Percentiles rank a stretch among this genome's conserved stretches.
Evolutionary conservation across 1,140 invertebrate species (phyloP).

Genomic region (Drosophila ambigua): DNA sequence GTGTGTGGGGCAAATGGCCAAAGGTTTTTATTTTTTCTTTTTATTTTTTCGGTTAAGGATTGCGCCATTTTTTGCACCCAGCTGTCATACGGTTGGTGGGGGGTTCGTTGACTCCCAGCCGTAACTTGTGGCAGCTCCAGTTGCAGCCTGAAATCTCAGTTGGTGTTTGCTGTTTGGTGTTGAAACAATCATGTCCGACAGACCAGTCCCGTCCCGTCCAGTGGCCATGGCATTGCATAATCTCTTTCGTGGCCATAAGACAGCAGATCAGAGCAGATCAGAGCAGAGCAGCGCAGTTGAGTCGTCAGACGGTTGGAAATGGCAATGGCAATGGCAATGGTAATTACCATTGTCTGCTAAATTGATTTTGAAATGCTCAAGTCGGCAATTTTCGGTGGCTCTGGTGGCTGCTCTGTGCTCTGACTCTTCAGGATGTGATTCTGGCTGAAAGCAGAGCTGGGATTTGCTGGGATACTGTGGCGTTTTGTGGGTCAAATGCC

Average conservation of each 20-base stretch:
- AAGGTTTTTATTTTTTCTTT: constrained; percentile 32
- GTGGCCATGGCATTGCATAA: constrained; percentile 72
- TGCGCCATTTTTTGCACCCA: constrained; percentile 66
- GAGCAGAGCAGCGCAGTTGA: neutral
- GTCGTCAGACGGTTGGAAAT: neutral
- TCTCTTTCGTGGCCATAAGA: constrained; percentile 31
- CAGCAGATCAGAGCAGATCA: neutral
- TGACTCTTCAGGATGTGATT: constrained; percentile 32
- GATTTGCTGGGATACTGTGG: constrained; percentile 17
- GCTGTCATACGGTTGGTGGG: constrained; percentile 52
- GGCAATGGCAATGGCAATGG: neutral
- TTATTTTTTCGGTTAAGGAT: constrained; percentile 35
- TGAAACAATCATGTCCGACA: constrained; percentile 73
- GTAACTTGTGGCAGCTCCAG: neutral
- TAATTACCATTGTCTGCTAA: constrained; percentile 59
- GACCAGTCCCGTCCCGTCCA: constrained; percentile 6
- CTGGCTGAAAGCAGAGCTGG: neutral
- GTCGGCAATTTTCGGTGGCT: constrained; percentile 61
- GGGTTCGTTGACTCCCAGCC: constrained; percentile 66
- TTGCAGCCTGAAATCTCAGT: no score
- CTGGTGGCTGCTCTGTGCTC: neutral
- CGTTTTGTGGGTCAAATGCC: constrained; percentile 45
- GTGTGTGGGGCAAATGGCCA: constrained; percentile 31
- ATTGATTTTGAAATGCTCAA: constrained; percentile 70
- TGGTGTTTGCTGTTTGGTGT: constrained; percentile 39